Evolutionary conservation across 1,140 invertebrate genomes (phyloP).

Genomic region (Medauroidea extradentata): DNA sequence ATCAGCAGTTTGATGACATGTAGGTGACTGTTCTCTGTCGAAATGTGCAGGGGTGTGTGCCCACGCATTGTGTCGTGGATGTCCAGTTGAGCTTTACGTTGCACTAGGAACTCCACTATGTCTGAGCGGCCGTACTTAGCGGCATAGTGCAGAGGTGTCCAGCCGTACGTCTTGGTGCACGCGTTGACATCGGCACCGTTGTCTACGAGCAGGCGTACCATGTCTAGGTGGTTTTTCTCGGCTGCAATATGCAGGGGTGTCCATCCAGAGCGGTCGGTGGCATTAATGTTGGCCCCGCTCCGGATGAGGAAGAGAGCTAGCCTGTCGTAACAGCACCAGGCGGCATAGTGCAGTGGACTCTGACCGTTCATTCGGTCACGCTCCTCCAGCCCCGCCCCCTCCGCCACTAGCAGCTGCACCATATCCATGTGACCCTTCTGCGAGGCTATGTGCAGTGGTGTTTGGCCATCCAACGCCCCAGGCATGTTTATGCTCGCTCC

Average conservation of each 20-base stretch:
- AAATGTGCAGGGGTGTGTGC: slow-evolving; percentile 67
- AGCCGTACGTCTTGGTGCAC: slow-evolving; percentile 43
- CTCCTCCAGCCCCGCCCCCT: too few species aligned
- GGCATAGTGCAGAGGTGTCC: slow-evolving; percentile 54
- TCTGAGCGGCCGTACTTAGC: slow-evolving; percentile 63
- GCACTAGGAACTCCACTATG: slow-evolving; percentile 64
- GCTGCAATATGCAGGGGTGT: slow-evolving; percentile 53
- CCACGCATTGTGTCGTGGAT: slow-evolving; percentile 58
- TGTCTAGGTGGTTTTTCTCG: slow-evolving; percentile 42
- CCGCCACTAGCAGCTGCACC: not conserved
- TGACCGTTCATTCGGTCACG: too few species aligned
- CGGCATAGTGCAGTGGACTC: not conserved
- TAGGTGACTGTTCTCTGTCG: slow-evolving; percentile 41
- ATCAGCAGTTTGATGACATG: slow-evolving; percentile 64
- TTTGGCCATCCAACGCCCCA: not conserved
- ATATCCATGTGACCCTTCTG: not conserved
- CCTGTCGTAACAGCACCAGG: not conserved
- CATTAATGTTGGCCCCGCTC: slow-evolving; percentile 1
- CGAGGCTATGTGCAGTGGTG: not conserved
- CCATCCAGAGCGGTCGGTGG: slow-evolving; percentile 23
- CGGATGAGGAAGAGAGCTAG: slow-evolving; percentile 2
- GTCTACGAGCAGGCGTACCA: slow-evolving; percentile 47
- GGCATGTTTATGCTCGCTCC: not conserved
- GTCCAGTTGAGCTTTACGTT: slow-evolving; percentile 57
- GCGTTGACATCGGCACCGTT: slow-evolving; percentile 51